Base-by-base conservation (phyloP, 2,797 vertebrate species). In the Danio jaintianensis region DNA sequence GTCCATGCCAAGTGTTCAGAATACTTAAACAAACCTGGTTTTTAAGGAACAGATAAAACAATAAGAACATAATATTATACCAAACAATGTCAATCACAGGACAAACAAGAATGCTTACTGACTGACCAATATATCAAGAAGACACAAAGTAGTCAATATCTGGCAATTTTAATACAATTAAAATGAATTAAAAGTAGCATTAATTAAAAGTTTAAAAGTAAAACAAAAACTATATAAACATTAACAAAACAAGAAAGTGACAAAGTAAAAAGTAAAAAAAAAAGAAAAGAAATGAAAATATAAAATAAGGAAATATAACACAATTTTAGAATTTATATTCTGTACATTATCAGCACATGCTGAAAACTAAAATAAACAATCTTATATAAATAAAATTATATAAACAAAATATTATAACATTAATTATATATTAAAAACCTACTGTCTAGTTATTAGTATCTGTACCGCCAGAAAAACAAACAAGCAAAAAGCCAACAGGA, bases 21-120 rank as follows among this genome's bases (percentile, higher is more conserved):
- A 99, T 99, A 88, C 98, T 99, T 97, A 99, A 98, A 94, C 98
- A 99, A 80, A 99, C 98, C 98, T 99, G 86, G 76, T 85, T 45
- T n/a, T 56, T 3, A 75, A 52, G 83, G 0, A 81, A 0, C 79
- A 2, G 42, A 59, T 45, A 7, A 76, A 52, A 75, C 11, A 70
- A 66, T 85, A 13, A 42, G 16, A 45, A 75, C 52, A n/a, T 1
- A 45, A 47, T 45, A 42, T 56, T 43, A 15, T 56, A 56, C 7
- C 6, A 9, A 75, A 75, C 22, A 50, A 20, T 3, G 3, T 29
- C 29, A 29, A 56, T 45, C 45, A 8, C 43, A 52, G 40, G 11
- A 50, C 4, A 45, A 42, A 59, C 7, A 53, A 52, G 16, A 22
- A 59, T 13, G 22, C 56, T 36, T 22, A 6, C 29, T 59, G 12